Base-by-base conservation (phyloP, 2,113 vertebrate genomes). In the Phrynosoma platyrhinos region DNA sequence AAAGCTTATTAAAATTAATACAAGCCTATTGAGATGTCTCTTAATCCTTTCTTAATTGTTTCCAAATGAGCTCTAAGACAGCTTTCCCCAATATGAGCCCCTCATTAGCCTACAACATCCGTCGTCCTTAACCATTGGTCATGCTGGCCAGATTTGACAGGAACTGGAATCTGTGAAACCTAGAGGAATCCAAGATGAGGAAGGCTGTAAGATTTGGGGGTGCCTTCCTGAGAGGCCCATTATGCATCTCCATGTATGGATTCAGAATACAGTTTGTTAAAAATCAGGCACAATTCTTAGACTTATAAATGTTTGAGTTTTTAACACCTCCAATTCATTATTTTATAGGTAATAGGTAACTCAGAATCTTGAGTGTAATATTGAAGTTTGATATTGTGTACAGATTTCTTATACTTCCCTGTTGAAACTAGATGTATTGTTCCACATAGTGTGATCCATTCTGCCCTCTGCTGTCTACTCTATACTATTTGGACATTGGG, bases 401-500 rank as follows among this genome's bases (percentile, higher is more conserved):
- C 36, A 77, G 36, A 58, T 30, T 71, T 71, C 53, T 80, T 87
- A 53, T 25, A 79, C 58, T 86, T 86, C 7, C n/a, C 12, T 36
- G 32, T 53, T 79, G 47, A 62, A 55, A 72, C 68, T 6, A 74
- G 47, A 66, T 32, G 23, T 3, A 69, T 25, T 20, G n/a, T 30
- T 77, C 74, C 36, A 69, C 32, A 83, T 69, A 55, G 9, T 23
- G 36, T 83, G 81, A 88, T 69, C 58, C 64, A 77, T 8, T 88
- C 36, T 68, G 82, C 87, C 87, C 87, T 75, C 87, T 88, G 77
- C 87, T 88, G 87, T 66, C 74, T 83, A 80, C 23, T 88, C 18
- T 80, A 13, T 47, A 40, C 40, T 27, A 40, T 58, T 77, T 85
- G 64, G 27, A 47, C 52, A 18, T 64, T 64, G 4, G 5, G 72